A percentile compares a stretch with the other conserved stretches of the same genome.
These are phyloP conservation scores for Rhyacophila brunnea DNA, from an alignment of 1,140 invertebrate genomes.

Conservation along the genomic window DNA sequence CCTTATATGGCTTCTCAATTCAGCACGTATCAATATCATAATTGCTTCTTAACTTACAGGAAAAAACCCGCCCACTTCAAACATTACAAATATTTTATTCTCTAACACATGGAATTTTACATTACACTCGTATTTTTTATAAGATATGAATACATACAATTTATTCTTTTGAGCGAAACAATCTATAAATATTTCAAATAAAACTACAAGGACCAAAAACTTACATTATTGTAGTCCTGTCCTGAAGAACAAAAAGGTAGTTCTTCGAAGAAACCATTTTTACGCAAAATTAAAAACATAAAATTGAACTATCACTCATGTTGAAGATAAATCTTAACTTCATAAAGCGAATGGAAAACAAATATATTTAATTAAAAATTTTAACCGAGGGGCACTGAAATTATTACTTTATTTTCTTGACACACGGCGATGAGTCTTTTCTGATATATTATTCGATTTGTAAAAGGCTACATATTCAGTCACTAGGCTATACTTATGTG, in stretches of 20 bases:
- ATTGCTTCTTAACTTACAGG: slow-evolving; percentile 14
- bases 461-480: too few species aligned
- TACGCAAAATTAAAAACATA: not conserved
- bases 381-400: too few species aligned
- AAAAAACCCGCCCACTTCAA: slow-evolving; percentile 23
- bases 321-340: not conserved
- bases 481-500: too few species aligned
- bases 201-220: not conserved
- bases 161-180: not conserved
- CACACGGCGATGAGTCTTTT: too few species aligned
- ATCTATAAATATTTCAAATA: slow-evolving; percentile 10
- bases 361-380: too few species aligned
- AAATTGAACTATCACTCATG: not conserved
- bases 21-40: slow-evolving; percentile 13
- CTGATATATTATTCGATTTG: too few species aligned
- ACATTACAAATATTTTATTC: slow-evolving; percentile 18
- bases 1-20: slow-evolving; percentile 26
- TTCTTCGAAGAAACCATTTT: too few species aligned
- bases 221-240: slow-evolving; percentile 9
- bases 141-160: slow-evolving; percentile 11
- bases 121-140: slow-evolving; percentile 12
- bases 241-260: not conserved
- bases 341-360: too few species aligned
- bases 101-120: slow-evolving; percentile 20
- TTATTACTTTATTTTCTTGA: too few species aligned